phyloP scores from a whole-genome alignment of 2,888 invertebrate species.

The Arrhopalites spinosus region DNA sequence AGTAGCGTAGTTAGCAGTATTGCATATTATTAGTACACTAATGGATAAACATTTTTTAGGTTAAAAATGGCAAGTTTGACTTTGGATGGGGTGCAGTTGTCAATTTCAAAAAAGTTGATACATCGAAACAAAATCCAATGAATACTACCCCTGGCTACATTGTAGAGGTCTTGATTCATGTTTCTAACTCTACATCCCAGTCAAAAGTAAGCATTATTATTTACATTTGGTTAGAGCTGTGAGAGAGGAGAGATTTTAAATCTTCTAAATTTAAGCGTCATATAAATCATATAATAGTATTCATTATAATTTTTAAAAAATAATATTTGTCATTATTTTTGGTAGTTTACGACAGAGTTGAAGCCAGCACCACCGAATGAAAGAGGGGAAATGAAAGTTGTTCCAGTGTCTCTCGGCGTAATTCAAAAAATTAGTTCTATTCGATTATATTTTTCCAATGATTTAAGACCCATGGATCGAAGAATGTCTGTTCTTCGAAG shows the following conservation, averaged over 20 bases:
- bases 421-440: conserved; percentile 88
- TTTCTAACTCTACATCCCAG: conserved; percentile 63
- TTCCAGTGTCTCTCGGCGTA: conserved; percentile 80
- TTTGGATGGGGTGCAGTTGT: conserved; percentile 98
- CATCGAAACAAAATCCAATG: conserved; percentile 58
- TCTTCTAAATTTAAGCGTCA: not conserved
- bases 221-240: not conserved
- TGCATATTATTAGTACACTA: not conserved
- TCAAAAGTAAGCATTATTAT: conserved; percentile 59
- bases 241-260: not conserved
- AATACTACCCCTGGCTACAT: conserved; percentile 65
- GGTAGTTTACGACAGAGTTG: conserved; percentile 54
- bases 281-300: not conserved
- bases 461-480: conserved; percentile 82
- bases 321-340: conserved; percentile 14
- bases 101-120: conserved; percentile 78
- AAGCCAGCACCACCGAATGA: conserved; percentile 64
- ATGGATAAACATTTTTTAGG: conserved; percentile 61
- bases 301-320: too few species aligned
- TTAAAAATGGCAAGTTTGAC: conserved; percentile 79
- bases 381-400: conserved; percentile 84
- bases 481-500: conserved; percentile 83
- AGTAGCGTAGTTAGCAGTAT: too few species aligned
- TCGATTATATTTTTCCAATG: conserved; percentile 86
- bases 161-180: conserved; percentile 81